These are phyloP conservation scores for Pelecanus crispus DNA, from an alignment of 2,113 vertebrate species.

Conservation along the genomic window DNA sequence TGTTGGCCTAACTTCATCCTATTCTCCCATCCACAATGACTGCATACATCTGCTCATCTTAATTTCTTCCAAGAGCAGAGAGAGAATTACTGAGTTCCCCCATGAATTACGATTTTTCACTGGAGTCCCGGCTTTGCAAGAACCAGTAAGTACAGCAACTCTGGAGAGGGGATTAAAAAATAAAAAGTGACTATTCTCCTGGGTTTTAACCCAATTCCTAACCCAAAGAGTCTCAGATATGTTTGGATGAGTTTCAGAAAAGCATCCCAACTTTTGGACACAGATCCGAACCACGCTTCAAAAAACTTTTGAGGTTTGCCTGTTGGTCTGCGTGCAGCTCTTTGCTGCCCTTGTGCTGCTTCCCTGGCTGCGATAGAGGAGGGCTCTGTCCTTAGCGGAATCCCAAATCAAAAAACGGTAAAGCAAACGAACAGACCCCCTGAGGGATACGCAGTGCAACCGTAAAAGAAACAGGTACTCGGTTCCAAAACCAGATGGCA, in stretches of 20 bases:
- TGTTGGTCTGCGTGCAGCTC: not conserved
- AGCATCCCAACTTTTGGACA: not conserved
- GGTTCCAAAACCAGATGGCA: not conserved
- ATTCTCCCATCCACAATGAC: not conserved
- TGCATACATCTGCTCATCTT: not conserved
- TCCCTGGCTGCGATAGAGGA: not conserved
- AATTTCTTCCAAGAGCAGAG: not conserved
- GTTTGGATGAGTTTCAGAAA: slow-evolving; percentile 21
- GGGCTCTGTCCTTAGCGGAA: not conserved
- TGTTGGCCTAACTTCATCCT: not conserved
- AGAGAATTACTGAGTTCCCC: not conserved
- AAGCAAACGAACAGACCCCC: not conserved
- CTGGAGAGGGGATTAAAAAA: not conserved
- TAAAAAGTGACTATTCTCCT: not conserved
- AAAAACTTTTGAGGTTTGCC: not conserved
- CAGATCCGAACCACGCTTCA: not conserved
- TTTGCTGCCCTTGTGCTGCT: slow-evolving; percentile 15
- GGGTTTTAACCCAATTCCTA: not conserved
- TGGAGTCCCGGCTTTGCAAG: not conserved
- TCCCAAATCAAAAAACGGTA: not conserved
- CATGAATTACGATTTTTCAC: not conserved
- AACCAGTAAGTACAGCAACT: not conserved
- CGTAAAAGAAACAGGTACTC: not conserved
- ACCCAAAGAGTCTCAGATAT: slow-evolving; percentile 5
- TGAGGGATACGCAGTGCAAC: not conserved